Evolutionary conservation across 2,888 invertebrate genomes (phyloP), one percentile per base, ranked within the genome.

Genomic region (Mesoligia furuncula): DNA sequence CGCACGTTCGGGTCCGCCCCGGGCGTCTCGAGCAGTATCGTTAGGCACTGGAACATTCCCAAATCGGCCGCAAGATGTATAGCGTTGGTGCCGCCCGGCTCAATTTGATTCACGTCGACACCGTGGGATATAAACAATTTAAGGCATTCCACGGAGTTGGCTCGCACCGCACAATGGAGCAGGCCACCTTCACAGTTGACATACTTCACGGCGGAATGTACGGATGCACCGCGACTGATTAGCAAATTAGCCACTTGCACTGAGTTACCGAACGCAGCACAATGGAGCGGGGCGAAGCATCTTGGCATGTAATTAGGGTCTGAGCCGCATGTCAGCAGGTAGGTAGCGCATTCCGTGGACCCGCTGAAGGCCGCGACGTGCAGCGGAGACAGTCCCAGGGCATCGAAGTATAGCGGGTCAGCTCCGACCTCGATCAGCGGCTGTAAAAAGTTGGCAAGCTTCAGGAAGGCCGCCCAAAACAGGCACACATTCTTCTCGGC

Each of bases 211-310:
- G 98, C 97, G 76, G 98, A 96, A 82, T 97, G 97, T 69, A 98
- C 97, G 81, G 97, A 97, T 73, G 98, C 98, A 36, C 98, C 98
- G 84, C 97, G 97, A 83, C 97, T 97, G 82, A 99, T 97, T 80
- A 99, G 97, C 90, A 98, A 97, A 93, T 98, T 98, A 75, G 98
- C 98, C 24, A 98, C 98, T 90, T 98, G 98, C 73, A 98, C 97
- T 82, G 98, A 98, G 91, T 99, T 98, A 24, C 99, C 98, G 94
- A 99, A 98, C 54, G 99, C 99, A 24, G 99, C 98, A 92, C 98
- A 99, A 93, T 99, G 99, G 79, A 99, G 97, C 0, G 99, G 98
- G 67, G 98, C 98, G 92, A 98, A 98, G 88, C 98, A 97, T 92
- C 98, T 98, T 79, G 97, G 97, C 91, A 97, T 97, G 72, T 97